Conservation (phyloP, 2,113 vertebrate species). For the Elgaria multicarinata region DNA sequence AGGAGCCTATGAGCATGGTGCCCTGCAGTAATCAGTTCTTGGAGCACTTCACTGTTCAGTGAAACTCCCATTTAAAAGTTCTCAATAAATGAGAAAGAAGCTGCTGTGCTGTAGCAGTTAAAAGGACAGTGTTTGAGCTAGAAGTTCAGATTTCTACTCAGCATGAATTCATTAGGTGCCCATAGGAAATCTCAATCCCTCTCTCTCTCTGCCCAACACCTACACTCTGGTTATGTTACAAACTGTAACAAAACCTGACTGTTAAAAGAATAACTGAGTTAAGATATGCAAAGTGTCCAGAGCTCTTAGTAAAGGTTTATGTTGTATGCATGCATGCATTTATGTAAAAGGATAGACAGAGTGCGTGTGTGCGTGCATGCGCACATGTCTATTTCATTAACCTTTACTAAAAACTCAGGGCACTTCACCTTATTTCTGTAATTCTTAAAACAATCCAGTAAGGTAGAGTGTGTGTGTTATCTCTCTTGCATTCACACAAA, state of each 20-base stretch:
- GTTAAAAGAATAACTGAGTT: not conserved
- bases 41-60: not conserved
- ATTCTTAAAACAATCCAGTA: too few relatives aligned
- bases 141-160: not conserved
- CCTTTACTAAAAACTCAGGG: too few relatives aligned
- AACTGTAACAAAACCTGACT: not conserved
- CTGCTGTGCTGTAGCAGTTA: not conserved
- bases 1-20: not conserved
- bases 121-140: not conserved
- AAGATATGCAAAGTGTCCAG: not conserved
- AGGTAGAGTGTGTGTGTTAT: too few relatives aligned
- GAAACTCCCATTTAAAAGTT: not conserved
- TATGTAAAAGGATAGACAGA: too few relatives aligned
- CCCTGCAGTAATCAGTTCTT: not conserved
- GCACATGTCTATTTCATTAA: too few relatives aligned
- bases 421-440: too few relatives aligned
- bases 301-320: not conserved
- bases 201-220: too few relatives aligned
- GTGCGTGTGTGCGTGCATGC: too few relatives aligned
- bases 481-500: not conserved
- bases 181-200: not conserved
- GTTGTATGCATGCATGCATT: too few relatives aligned
- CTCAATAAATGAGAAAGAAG: not conserved
- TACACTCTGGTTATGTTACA: not conserved
- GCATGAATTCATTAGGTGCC: not conserved